These are phyloP conservation scores for Threskiornis aethiopicus DNA, from an alignment of 2,797 vertebrate genomes.

Conservation along the genomic window DNA sequence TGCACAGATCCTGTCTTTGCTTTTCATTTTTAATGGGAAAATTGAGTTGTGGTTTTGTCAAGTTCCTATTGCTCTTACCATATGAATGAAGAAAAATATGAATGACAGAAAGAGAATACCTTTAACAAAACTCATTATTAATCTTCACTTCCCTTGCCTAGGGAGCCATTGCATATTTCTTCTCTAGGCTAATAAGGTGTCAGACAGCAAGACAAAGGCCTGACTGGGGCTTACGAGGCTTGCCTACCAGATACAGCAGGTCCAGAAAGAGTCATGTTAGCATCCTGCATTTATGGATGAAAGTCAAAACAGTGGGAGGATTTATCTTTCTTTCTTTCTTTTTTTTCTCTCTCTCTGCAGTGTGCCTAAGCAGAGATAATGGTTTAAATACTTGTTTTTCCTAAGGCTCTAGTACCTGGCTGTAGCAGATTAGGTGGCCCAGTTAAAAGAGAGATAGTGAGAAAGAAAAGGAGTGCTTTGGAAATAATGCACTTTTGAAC, in stretches of 20 bases:
- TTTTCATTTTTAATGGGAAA: not conserved
- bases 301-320: not conserved
- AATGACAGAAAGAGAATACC: not conserved
- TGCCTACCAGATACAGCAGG: not conserved
- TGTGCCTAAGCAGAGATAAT: not conserved
- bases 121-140: not conserved
- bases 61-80: not conserved
- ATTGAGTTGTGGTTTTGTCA: not conserved
- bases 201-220: not conserved
- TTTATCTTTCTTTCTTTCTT: not conserved
- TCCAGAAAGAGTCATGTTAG: not conserved
- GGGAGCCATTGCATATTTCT: not conserved
- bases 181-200: not conserved
- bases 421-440: not conserved
- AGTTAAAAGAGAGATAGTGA: not conserved
- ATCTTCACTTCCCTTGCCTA: not conserved
- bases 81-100: not conserved
- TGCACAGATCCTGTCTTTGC: not conserved
- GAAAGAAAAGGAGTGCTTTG: not conserved
- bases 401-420: not conserved
- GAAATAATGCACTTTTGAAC: not conserved
- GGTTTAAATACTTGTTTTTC: not conserved
- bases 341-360: accelerated
- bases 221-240: not conserved
- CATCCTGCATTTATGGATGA: not conserved